Percentiles rank a stretch among this genome's conserved stretches.
Conservation (phyloP, 2,113 vertebrate genomes). For the Mustelus asterias region DNA sequence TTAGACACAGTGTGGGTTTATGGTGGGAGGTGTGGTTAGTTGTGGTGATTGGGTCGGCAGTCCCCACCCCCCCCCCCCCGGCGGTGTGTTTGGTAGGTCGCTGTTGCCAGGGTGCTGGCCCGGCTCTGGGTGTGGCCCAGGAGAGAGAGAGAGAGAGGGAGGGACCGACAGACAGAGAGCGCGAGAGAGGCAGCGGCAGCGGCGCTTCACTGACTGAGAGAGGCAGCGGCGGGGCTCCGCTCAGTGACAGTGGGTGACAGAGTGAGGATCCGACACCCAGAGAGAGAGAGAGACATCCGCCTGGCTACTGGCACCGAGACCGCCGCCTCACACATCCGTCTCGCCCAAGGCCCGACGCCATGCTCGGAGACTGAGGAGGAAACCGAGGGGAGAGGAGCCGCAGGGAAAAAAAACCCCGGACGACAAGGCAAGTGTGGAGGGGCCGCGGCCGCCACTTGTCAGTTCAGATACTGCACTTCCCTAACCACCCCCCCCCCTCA, state of each 20-base stretch:
- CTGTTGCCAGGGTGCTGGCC: neutral
- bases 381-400: neutral
- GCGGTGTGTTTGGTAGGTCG: neutral
- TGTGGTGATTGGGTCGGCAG: neutral
- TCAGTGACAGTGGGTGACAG: neutral
- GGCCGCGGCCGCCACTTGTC: neutral
- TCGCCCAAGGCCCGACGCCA: neutral
- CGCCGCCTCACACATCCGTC: neutral
- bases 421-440: neutral
- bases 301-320: neutral
- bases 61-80: too few relatives aligned
- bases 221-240: neutral
- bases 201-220: too few relatives aligned
- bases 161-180: too few relatives aligned
- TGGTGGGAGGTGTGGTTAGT: too few relatives aligned
- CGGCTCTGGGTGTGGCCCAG: constrained; percentile 2
- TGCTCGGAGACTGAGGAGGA: neutral
- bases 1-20: too few relatives aligned
- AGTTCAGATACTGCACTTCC: neutral
- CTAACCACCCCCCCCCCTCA: too few relatives aligned
- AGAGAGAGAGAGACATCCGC: neutral
- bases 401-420: neutral
- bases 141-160: neutral
- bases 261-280: too few relatives aligned
- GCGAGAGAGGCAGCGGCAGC: too few relatives aligned